Evolutionary conservation across 2,797 vertebrate genomes (phyloP), one percentile per base, ranked within the genome.

Genomic region (Triplophysa bombifrons): DNA sequence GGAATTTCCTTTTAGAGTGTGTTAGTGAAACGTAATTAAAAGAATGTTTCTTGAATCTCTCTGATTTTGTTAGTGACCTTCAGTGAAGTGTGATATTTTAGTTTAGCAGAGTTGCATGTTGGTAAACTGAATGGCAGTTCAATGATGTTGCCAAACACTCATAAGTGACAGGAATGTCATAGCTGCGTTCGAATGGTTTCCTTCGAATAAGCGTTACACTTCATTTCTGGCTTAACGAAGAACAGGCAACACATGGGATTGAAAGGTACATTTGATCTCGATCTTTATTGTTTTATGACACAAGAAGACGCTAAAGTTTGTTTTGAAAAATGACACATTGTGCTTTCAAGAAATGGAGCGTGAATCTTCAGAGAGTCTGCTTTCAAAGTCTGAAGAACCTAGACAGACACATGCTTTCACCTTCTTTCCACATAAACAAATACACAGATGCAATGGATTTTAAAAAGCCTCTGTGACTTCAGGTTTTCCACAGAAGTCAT

Each of bases 381-480:
- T 65, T 56, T 58, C 72, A 64, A 76, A 82, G 66, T 51, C 67
- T 55, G 48, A 65, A 61, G 72, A 78, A 81, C 67, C 53, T 25
- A 78, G 53, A 72, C 68, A 78, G 34, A 74, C 48, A 70, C 83
- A 84, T 53, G 64, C 41, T 63, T 74, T 48, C 66, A 61, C 22
- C 19, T 50, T 72, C 53, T 69, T 76, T 66, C 63, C 65, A 77
- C 71, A 73, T 78, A 78, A 56, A 81, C 55, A 65, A 34, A 72
- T 64, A 74, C 34, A 67, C 53, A 74, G 48, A 63, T 20, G 79
- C 73, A 30, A 56, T 38, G 68, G 69, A 76, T 51, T 82, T 82
- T 61, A 77, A 72, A 85, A 83, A 77, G 55, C 69, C 72, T 86
- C 51, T 81, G 67, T 85, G 84, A 83, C 84, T 86, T 60, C 41